These are phyloP conservation scores for Eupeodes latifasciatus DNA, from an alignment of 2,888 invertebrate genomes.

Conservation along the genomic window DNA sequence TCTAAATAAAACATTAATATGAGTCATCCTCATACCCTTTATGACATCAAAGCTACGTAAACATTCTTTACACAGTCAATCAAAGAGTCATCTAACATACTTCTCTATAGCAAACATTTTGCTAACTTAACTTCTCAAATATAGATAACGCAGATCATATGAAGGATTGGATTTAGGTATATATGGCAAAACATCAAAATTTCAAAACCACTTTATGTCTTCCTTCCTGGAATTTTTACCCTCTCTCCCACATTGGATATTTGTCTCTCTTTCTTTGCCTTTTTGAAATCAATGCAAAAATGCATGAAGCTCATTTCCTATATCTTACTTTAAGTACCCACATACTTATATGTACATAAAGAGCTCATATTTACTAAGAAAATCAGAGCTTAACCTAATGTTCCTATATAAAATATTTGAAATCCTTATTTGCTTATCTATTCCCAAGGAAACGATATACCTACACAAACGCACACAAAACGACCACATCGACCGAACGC, in stretches of 20 bases:
- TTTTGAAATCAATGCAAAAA: not conserved
- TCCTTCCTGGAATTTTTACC: too few relatives aligned
- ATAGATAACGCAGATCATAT: not conserved
- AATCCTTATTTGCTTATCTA: conserved; percentile 37
- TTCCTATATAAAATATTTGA: conserved; percentile 28
- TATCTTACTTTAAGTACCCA: too few relatives aligned
- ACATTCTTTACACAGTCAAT: conserved; percentile 14
- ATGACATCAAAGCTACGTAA: not conserved
- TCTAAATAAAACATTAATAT: conserved; percentile 8
- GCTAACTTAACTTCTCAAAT: not conserved
- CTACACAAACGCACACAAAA: not conserved
- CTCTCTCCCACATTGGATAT: too few relatives aligned
- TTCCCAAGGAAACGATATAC: not conserved
- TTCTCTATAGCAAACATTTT: not conserved
- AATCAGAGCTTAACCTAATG: conserved; percentile 38
- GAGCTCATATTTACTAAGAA: conserved; percentile 31
- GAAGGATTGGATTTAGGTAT: not conserved
- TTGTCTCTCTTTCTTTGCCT: not conserved
- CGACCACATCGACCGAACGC: not conserved
- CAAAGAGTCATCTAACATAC: not conserved
- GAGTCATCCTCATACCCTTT: not conserved
- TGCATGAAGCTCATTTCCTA: conserved; percentile 27
- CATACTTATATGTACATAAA: not conserved
- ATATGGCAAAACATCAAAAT: not conserved
- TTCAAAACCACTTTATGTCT: not conserved